Percentiles rank a stretch among this genome's conserved stretches.
Evolutionary conservation across 2,888 invertebrate species (phyloP).

Genomic region (Tipula helvola): DNA sequence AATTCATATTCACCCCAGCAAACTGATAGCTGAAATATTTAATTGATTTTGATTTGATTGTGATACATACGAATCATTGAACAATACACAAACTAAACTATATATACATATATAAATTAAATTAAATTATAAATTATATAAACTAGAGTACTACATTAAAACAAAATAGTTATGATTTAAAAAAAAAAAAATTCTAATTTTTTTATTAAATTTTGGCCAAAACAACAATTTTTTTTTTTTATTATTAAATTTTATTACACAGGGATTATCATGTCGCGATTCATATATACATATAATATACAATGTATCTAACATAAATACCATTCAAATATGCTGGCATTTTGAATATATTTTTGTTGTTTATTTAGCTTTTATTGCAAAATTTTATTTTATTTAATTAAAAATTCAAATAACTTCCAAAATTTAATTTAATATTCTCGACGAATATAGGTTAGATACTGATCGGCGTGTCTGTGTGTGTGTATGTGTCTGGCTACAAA

Average conservation of each 20-base stretch:
- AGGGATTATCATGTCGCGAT: not conserved
- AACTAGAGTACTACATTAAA: not conserved
- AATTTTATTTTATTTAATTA: not conserved
- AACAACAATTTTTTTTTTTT: not conserved
- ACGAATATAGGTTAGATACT: not conserved
- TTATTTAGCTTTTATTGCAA: not conserved
- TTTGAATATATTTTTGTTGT: not conserved
- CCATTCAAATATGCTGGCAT: not conserved
- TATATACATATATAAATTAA: not conserved
- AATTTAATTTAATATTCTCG: not conserved
- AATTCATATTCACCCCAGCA: not conserved
- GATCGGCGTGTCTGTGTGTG: not conserved
- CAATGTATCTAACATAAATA: not conserved
- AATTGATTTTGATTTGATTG: constrained; percentile 4
- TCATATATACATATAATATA: not conserved
- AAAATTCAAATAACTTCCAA: not conserved
- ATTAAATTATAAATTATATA: not conserved
- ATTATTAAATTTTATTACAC: constrained; percentile 6
- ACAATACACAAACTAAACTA: not conserved
- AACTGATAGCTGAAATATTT: constrained; percentile 8
- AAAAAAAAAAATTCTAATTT: not conserved
- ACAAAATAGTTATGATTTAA: not conserved
- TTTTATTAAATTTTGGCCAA: not conserved
- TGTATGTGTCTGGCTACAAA: not conserved
- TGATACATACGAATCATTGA: not conserved